Base-by-base conservation (phyloP, 2,113 vertebrate species). In the Perca flavescens region DNA sequence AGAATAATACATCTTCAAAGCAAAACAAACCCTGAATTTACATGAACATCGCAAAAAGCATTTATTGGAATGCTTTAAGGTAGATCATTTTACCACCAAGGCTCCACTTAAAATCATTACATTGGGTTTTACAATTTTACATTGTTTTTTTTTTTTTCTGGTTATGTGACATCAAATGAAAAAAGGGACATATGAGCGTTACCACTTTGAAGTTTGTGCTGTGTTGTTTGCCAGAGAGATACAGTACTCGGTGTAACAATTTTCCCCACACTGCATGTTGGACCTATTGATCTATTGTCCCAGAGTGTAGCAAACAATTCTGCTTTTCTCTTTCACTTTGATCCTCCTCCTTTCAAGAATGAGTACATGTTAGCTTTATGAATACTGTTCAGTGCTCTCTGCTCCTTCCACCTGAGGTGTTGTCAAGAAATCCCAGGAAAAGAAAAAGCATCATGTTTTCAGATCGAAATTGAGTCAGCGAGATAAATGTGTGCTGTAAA, bases 281-380 rank as follows among this genome's bases (percentile, higher is more conserved):
- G 22, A 64, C 49, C 60, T 72, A 86, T 88, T 86, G 87, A 93
- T 93, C 91, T 79, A 47, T 75, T 83, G 69, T 83, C 78, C 76
- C 65, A 43, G 17, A 86, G 52, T 73, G 64, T n/a, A 58, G 76
- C 86, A 80, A 81, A 86, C 70, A 77, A 80, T 86, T 83, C 81
- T 61, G 53, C 65, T 77, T 66, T 62, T 84, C 77, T 71, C 60
- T 56, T 70, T 70, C 40, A 61, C 74, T 65, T 46, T 75, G 57
- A 47, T 62, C 66, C 16, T 49, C 71, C 65, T 57, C 52, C 67
- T 65, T 64, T 63, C 19, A 61, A 54, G 71, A 70, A 80, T 63
- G 65, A 69, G 49, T 61, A 54, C 73, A 49, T 46, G 54, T 74
- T 83, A 34, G 72, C 84, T 74, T 62, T 52, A 71, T 84, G 86